Evolutionary conservation across 2,888 invertebrate genomes (phyloP), one percentile per base, ranked within the genome.

Genomic region (Aphodius granarius): DNA sequence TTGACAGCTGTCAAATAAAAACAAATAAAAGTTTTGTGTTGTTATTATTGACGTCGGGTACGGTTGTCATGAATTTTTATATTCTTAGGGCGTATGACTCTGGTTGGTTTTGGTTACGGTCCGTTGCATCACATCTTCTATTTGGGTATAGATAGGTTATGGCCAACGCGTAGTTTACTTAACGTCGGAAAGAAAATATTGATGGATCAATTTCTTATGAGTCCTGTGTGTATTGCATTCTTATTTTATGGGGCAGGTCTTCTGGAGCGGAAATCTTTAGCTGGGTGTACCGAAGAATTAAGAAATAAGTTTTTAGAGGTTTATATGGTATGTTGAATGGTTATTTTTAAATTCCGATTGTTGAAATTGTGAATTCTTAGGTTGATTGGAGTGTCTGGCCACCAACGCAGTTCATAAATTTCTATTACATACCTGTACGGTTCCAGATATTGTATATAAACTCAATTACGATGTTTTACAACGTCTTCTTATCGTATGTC

Each of bases 301-400:
- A 89, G 88, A 80, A 82, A 88, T 0, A 97, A 96, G 86, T 94
- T 95, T 84, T 85, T 90, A 63, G 91, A 91, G 79, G 92, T 94
- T 19, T 95, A 95, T 84, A 79, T 90, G 86, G 94, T 94, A 88
- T 89, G 91, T 86, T 66, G 76, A 76, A 43, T 43, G 13, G 1
- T 43, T 43, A 2, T 9, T 43, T 43, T 43, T 2, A 43, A 43
- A 43, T n/a, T n/a, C n/a, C n/a, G n/a, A 2, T 43, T 43, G 1
- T 43, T 43, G 6, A 2, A 43, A 9, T 43, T 3, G 43, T 43
- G 6, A 43, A 43, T 43, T 43, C 13, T 82, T 88, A 97, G 94
- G 91, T 94, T 81, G 98, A 98, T 85, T 97, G 97, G 90, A 87
- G 91, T 76, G 91, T 95, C 75, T 98, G 97, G 97, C 97, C 97